These are phyloP conservation scores for Phalera bucephala DNA, from an alignment of 2,888 invertebrate genomes.

Conservation along the genomic window DNA sequence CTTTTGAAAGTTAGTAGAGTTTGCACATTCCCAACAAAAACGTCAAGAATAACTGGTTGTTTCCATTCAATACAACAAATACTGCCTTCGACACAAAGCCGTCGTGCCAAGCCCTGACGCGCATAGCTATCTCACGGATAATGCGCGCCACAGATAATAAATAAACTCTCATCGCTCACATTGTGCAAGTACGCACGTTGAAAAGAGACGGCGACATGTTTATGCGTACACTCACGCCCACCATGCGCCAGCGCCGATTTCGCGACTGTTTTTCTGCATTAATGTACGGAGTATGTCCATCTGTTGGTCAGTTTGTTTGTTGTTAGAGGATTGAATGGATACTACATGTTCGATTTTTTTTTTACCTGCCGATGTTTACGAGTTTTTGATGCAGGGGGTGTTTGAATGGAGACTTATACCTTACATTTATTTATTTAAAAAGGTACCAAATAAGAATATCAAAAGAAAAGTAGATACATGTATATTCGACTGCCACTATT, in stretches of 20 bases:
- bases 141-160: conserved; percentile 53
- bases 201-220: conserved; percentile 47
- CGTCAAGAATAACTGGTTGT: too few relatives aligned
- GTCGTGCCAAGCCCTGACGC: neutral
- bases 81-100: conserved; percentile 1
- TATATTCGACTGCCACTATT: too few relatives aligned
- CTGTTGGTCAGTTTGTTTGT: neutral
- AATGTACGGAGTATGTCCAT: conserved; percentile 40
- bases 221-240: conserved; percentile 52
- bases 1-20: too few relatives aligned
- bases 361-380: too few relatives aligned
- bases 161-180: conserved; percentile 62
- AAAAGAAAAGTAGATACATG: too few relatives aligned
- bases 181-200: conserved; percentile 41
- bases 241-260: conserved; percentile 53
- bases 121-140: conserved; percentile 28
- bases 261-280: conserved; percentile 63
- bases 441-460: too few relatives aligned
- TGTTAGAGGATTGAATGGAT: too few relatives aligned
- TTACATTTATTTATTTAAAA: too few relatives aligned
- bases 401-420: too few relatives aligned
- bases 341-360: neutral
- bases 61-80: too few relatives aligned
- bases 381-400: too few relatives aligned
- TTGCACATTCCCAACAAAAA: too few relatives aligned